Base-by-base conservation (phyloP, 1,140 invertebrate genomes). In the Drosophila ambigua region DNA sequence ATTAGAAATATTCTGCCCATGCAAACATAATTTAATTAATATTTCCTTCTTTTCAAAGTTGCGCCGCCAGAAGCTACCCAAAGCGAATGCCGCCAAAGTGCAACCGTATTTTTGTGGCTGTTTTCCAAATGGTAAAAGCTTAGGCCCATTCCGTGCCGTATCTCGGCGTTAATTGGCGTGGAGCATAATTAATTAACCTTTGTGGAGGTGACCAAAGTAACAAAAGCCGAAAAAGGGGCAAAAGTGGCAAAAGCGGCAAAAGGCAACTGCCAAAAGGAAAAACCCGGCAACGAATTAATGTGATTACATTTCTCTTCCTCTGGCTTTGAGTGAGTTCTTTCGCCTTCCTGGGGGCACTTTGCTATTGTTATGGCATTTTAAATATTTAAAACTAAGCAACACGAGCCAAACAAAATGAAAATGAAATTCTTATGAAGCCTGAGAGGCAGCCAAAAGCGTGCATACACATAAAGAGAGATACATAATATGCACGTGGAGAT, bases 141-240 rank as follows among this genome's bases (percentile, higher is more conserved):
- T 71, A 65, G 49, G 67, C 44, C 81, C 73, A 63, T 84, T 84
- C 8, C 31, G 8, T 57, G 0, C 35, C 15, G 60, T 43, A 61
- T 16, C 69, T 55, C 41, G 62, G 35, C 35, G 35, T 81, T 72
- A 81, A 74, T 80, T 77, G 67, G 49, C 48, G 57, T 77, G 46
- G 72, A n/a, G 72, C 78, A 67, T 85, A 72, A 82, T 78, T 85
- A 87, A 85, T 78, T 87, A 82, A 71, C 58, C 68, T 69, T 84
- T 85, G 68, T 82, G 35, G 60, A 57, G 63, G 63, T 82, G 62
- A 63, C 73, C 73, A 48, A 77, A 66, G 15, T 24, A 53, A 72
- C 45, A 63, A 82, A 26, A n/a, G 35, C 67, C 0, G 54, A 58
- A 60, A 60, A 55, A 52, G 51, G 28, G 35, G 1, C 20, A 60